Percentiles rank a stretch among this genome's conserved stretches.
Conservation (phyloP, 2,888 invertebrate species). For the Reticulitermes lucifugus region DNA sequence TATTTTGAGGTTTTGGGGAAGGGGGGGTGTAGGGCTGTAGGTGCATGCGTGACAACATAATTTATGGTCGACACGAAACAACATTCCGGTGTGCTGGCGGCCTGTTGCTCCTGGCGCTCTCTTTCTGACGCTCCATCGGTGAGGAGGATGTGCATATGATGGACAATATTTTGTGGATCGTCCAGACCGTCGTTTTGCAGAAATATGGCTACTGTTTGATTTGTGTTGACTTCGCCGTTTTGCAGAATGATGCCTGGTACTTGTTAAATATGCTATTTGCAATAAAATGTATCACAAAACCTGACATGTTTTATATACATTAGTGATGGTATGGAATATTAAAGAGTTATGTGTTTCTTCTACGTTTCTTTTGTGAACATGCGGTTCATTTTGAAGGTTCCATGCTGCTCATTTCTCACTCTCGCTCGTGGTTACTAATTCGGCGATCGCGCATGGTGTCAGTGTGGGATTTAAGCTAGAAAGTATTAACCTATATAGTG, state of each 20-base stretch:
- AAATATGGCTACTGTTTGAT: neutral
- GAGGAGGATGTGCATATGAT: too few relatives aligned
- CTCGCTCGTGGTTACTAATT: too few relatives aligned
- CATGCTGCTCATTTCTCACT: too few relatives aligned
- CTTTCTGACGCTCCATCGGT: too few relatives aligned
- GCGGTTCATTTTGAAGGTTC: neutral
- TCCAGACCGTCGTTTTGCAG: neutral
- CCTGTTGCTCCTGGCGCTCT: slow-evolving; percentile 1
- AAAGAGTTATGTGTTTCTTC: slow-evolving; percentile 16
- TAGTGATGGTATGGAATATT: slow-evolving; percentile 17
- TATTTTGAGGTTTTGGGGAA: slow-evolving; percentile 18
- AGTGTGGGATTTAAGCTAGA: too few relatives aligned
- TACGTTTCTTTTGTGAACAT: neutral
- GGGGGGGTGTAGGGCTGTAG: neutral
- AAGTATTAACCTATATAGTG: too few relatives aligned
- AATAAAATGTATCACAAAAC: neutral
- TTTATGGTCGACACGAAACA: slow-evolving; percentile 26
- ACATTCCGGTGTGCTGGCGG: neutral
- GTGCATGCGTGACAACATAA: slow-evolving; percentile 33
- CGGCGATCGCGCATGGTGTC: too few relatives aligned
- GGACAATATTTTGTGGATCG: too few relatives aligned
- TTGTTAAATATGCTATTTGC: neutral
- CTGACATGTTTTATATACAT: slow-evolving; percentile 9
- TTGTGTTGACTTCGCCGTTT: neutral
- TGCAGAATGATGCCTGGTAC: neutral